phyloP scores from a whole-genome alignment of 2,797 vertebrate genomes.

The Oreochromis grahami region DNA sequence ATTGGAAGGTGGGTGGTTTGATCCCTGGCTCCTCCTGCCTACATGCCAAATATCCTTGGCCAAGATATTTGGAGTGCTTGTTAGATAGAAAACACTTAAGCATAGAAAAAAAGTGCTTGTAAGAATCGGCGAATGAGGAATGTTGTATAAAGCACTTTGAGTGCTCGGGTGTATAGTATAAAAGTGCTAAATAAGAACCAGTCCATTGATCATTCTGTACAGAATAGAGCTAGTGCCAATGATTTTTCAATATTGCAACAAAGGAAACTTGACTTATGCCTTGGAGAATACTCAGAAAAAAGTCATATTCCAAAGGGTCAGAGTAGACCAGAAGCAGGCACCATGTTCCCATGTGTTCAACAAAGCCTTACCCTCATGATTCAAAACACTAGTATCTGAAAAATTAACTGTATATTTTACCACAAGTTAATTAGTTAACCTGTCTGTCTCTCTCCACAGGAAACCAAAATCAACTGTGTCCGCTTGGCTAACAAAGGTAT shows the following conservation, averaged over 20 bases:
- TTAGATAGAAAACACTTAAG: neutral
- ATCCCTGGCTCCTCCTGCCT: neutral
- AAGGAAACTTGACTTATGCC: neutral
- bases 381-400: neutral
- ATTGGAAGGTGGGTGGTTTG: neutral
- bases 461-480: constrained; percentile 98
- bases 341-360: neutral
- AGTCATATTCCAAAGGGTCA: neutral
- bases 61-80: neutral
- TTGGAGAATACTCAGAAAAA: neutral
- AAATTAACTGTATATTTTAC: neutral
- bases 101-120: neutral
- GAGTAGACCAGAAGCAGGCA: neutral
- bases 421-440: neutral
- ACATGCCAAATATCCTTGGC: neutral
- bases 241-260: neutral
- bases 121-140: neutral
- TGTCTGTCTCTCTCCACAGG: constrained; percentile 74
- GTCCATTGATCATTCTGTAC: neutral
- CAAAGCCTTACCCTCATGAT: neutral
- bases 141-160: neutral
- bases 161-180: neutral
- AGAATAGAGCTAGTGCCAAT: neutral
- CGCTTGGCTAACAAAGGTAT: constrained; percentile 97
- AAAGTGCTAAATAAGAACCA: neutral